phyloP scores from a whole-genome alignment of 2,113 vertebrate species.

The Ophiodon elongatus region DNA sequence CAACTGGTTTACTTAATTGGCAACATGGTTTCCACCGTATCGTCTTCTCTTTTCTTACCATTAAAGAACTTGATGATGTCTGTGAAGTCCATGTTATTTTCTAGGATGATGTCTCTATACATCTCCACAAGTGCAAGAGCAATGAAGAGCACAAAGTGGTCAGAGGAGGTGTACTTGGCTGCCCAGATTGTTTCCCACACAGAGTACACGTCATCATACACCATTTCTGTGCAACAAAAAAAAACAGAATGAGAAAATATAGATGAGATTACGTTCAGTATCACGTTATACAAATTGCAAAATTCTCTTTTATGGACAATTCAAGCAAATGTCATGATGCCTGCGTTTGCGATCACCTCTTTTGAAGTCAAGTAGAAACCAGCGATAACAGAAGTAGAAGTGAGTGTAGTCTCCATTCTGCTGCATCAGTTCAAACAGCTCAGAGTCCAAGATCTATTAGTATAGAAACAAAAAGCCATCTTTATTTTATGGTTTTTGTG shows the following conservation, averaged over 20 bases:
- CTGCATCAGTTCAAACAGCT: constrained; percentile 98
- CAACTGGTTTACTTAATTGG: neutral
- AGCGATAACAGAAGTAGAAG: constrained; percentile 99
- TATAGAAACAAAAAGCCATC: neutral
- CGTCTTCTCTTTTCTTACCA: constrained; percentile 79
- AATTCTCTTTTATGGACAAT: neutral
- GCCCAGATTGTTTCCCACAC: constrained; percentile 99
- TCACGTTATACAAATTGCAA: neutral
- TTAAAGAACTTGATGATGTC: constrained; percentile 99
- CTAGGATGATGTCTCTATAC: constrained; percentile 96
- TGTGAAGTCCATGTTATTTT: constrained; percentile 99
- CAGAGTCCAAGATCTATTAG: constrained; percentile 94
- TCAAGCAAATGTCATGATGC: neutral
- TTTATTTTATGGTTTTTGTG: neutral
- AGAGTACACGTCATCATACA: constrained; percentile 95
- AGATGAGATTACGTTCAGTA: neutral
- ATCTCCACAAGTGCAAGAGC: constrained; percentile 95
- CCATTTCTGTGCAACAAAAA: constrained; percentile 87
- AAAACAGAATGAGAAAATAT: neutral
- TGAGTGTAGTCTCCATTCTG: constrained; percentile 99
- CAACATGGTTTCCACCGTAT: neutral
- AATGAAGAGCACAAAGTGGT: constrained; percentile 97
- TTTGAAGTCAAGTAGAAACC: constrained; percentile 99
- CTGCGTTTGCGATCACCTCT: constrained; percentile 84
- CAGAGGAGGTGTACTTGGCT: constrained; percentile 90